Percentiles rank a stretch among this genome's conserved stretches.
Conservation (phyloP, 1,140 invertebrate genomes). For the Scaptomyza graminum region DNA sequence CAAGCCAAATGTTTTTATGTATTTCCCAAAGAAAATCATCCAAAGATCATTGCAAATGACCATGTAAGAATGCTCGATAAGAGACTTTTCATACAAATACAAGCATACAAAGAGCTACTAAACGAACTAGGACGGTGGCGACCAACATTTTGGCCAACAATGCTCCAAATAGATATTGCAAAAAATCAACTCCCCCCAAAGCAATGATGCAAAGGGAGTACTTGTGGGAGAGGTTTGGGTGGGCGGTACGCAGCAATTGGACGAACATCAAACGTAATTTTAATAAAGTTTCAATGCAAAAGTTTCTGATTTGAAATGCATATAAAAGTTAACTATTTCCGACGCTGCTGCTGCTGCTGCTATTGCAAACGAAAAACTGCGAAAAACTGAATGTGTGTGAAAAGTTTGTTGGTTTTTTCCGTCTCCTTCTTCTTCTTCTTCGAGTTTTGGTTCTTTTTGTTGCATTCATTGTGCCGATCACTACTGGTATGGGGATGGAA, state of each 20-base stretch:
- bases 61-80: constrained; percentile 3
- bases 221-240: not conserved
- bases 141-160: constrained; percentile 37
- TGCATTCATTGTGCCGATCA: constrained; percentile 52
- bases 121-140: constrained; percentile 27
- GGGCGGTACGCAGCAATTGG: constrained; percentile 43
- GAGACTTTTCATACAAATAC: not conserved
- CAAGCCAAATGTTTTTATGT: too few relatives aligned
- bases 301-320: constrained; percentile 79
- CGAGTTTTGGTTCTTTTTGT: constrained; percentile 14
- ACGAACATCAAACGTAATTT: constrained; percentile 71
- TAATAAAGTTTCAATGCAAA: constrained; percentile 81
- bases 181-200: constrained; percentile 32
- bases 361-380: constrained; percentile 33
- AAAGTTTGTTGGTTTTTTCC: constrained; percentile 47
- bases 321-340: constrained; percentile 81
- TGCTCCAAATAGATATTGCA: constrained; percentile 30
- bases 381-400: constrained; percentile 61
- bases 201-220: not conserved
- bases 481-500: constrained; percentile 3
- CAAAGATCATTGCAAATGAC: not conserved
- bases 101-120: constrained; percentile 26
- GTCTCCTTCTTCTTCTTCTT: too few relatives aligned
- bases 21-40: too few relatives aligned
- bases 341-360: constrained; percentile 34